phyloP scores from a whole-genome alignment of 2,113 vertebrate genomes.

The Xiphophorus maculatus region DNA sequence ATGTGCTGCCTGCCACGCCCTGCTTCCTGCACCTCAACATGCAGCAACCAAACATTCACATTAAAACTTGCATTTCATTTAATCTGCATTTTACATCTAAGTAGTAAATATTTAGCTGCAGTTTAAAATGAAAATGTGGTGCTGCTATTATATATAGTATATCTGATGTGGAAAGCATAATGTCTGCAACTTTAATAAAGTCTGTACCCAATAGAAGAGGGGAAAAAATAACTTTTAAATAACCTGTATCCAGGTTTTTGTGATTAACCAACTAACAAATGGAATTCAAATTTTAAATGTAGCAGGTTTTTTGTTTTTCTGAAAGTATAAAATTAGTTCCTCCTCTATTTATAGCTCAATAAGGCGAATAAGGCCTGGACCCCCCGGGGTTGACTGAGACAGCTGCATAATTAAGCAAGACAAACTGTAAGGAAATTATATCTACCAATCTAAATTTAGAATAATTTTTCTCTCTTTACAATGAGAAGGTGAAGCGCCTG shows the following conservation, averaged over 20 bases:
- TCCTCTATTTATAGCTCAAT: neutral
- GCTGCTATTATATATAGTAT: no score
- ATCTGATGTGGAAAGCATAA: no score
- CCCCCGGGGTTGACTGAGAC: neutral
- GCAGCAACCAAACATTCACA: neutral
- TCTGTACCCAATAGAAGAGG: no score
- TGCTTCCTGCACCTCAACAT: constrained; percentile 31
- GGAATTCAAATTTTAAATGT: neutral
- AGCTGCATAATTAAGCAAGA: constrained; percentile 1
- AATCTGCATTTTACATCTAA: neutral
- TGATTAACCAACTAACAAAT: neutral
- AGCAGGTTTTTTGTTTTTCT: neutral
- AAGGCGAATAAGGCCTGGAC: neutral
- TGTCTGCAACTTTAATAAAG: no score
- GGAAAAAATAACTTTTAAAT: no score
- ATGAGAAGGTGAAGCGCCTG: neutral
- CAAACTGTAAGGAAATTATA: neutral
- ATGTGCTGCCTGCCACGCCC: constrained; percentile 71
- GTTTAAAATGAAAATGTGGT: neutral
- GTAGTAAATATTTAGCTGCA: no score
- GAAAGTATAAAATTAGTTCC: neutral
- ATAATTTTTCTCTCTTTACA: neutral
- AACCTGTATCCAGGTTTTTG: no score
- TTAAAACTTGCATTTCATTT: neutral
- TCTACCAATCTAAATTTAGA: neutral